Percentiles rank a stretch among this genome's conserved stretches.
Conservation (phyloP, 2,797 vertebrate species). For the Hyperoplus lanceolatus region DNA sequence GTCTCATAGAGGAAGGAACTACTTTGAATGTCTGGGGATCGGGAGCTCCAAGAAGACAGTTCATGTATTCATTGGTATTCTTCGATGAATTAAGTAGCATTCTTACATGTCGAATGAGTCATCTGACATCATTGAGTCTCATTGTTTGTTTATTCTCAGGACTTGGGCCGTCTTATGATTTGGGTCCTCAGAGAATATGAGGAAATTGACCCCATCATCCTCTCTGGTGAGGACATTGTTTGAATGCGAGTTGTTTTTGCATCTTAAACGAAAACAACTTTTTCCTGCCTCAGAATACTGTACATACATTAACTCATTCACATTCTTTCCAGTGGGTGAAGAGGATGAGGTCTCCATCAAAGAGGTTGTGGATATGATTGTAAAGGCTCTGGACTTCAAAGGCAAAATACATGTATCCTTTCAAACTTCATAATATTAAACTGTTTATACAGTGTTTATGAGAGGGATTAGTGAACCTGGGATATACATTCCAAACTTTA, state of each 20-base stretch:
- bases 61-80: constrained; percentile 88
- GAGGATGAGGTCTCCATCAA: constrained; percentile 89
- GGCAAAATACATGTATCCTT: constrained; percentile 76
- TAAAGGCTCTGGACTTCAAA: constrained; percentile 84
- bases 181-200: constrained; percentile 86
- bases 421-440: background rate
- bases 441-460: background rate
- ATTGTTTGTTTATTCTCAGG: constrained; percentile 57
- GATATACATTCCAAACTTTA: background rate
- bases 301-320: background rate
- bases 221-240: constrained; percentile 84
- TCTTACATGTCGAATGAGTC: background rate
- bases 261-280: background rate
- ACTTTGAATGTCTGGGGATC: constrained; percentile 89
- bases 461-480: background rate
- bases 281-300: background rate
- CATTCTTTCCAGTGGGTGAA: constrained; percentile 83
- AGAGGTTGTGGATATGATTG: constrained; percentile 83
- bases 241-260: background rate
- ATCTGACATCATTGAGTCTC: background rate
- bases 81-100: background rate
- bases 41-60: constrained; percentile 88
- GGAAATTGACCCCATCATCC: constrained; percentile 91
- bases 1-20: constrained; percentile 74
- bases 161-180: constrained; percentile 89